phyloP scores from a whole-genome alignment of 2,797 vertebrate genomes.

The Podargus strigoides region DNA sequence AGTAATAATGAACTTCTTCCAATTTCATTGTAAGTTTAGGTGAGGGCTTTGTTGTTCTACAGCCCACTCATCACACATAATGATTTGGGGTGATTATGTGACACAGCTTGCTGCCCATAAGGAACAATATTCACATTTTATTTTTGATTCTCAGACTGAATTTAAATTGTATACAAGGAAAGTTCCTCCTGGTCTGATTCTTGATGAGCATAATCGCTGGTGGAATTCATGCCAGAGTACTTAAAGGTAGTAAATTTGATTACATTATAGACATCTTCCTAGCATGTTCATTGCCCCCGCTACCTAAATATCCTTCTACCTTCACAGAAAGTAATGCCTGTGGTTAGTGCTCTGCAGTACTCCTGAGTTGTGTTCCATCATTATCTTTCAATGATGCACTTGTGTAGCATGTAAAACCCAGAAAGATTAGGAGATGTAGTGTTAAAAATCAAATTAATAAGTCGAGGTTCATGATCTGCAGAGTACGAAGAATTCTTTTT shows the following conservation, averaged over 20 bases:
- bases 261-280: background rate
- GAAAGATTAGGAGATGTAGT: background rate
- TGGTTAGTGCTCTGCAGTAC: background rate
- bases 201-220: background rate
- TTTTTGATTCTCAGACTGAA: background rate
- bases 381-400: background rate
- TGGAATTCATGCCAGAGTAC: background rate
- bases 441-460: background rate
- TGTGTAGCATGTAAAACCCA: background rate
- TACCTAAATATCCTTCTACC: background rate
- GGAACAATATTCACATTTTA: background rate
- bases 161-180: background rate
- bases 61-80: background rate
- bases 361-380: background rate
- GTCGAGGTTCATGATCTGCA: background rate
- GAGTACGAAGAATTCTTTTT: background rate
- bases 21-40: background rate
- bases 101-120: background rate
- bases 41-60: background rate
- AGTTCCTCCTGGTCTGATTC: background rate
- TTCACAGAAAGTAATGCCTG: background rate
- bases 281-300: background rate
- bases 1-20: background rate
- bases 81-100: background rate
- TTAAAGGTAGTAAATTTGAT: slow-evolving; percentile 4